Evolutionary conservation across 2,888 invertebrate species (phyloP).

Genomic region (Aromia moschata): DNA sequence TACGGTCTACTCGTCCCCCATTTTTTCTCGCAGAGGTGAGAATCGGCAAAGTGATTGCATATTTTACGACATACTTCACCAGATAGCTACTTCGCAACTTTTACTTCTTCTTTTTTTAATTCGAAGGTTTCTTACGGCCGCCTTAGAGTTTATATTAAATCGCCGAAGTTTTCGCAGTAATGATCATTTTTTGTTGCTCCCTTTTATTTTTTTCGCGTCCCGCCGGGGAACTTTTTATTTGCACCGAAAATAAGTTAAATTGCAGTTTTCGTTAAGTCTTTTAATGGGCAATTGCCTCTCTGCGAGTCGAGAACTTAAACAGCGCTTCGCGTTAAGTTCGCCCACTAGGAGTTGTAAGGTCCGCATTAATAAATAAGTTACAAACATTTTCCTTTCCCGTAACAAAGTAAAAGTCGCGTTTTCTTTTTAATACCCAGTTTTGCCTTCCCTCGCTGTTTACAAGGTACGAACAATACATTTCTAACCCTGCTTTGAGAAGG

Average conservation of each 20-base stretch:
- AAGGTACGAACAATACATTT: no score
- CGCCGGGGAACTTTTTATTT: background rate
- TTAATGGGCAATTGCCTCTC: background rate
- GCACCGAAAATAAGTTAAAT: constrained; percentile 15
- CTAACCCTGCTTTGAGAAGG: no score
- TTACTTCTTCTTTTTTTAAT: constrained; percentile 22
- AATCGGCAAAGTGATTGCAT: constrained; percentile 26
- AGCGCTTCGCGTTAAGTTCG: background rate
- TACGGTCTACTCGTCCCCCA: background rate
- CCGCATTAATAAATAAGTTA: background rate
- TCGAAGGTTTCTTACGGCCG: constrained; percentile 17
- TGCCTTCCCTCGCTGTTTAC: no score
- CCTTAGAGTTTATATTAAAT: constrained; percentile 26
- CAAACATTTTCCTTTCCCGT: background rate
- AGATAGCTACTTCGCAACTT: constrained; percentile 14
- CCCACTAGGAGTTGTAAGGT: background rate
- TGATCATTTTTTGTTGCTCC: constrained; percentile 18
- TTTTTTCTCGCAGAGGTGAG: constrained; percentile 4
- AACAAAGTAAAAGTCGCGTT: no score
- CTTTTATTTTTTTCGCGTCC: constrained; percentile 9
- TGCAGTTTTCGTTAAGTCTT: constrained; percentile 6
- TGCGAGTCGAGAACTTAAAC: background rate
- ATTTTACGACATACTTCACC: constrained; percentile 25
- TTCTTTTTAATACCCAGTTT: no score
- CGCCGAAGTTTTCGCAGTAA: constrained; percentile 18